Conservation (phyloP, 2,113 vertebrate genomes). For the Pangasianodon hypophthalmus region DNA sequence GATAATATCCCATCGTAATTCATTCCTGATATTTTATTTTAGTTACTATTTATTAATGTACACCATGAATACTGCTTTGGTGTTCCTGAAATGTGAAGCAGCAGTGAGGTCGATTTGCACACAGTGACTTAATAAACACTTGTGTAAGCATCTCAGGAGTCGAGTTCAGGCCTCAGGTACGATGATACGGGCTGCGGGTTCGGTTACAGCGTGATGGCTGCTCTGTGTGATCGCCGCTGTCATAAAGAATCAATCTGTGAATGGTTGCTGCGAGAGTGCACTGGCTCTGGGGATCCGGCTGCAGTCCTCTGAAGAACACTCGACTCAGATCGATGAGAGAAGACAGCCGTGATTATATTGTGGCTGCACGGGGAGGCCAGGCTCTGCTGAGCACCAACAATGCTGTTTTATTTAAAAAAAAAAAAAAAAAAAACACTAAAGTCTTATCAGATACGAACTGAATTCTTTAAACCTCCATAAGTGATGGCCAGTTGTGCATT, state of each 20-base stretch:
- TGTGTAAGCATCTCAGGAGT: neutral
- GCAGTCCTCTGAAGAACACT: constrained; percentile 32
- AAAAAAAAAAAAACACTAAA: neutral
- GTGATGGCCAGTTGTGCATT: constrained; percentile 1
- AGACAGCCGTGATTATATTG: constrained; percentile 45
- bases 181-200: neutral
- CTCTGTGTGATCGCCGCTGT: constrained; percentile 25
- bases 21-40: neutral
- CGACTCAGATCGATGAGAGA: constrained; percentile 42
- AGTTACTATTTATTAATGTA: neutral
- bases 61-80: neutral
- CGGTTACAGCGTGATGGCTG: constrained; percentile 6
- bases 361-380: constrained; percentile 15
- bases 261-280: neutral
- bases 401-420: neutral
- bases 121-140: neutral
- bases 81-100: neutral
- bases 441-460: neutral
- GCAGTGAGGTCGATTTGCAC: neutral
- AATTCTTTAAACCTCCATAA: neutral
- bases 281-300: neutral
- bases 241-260: constrained; percentile 27
- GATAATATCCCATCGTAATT: neutral
- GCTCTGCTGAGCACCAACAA: neutral
- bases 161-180: neutral